Conservation (phyloP, 2,797 vertebrate species). For the Sebastes steindachneri region DNA sequence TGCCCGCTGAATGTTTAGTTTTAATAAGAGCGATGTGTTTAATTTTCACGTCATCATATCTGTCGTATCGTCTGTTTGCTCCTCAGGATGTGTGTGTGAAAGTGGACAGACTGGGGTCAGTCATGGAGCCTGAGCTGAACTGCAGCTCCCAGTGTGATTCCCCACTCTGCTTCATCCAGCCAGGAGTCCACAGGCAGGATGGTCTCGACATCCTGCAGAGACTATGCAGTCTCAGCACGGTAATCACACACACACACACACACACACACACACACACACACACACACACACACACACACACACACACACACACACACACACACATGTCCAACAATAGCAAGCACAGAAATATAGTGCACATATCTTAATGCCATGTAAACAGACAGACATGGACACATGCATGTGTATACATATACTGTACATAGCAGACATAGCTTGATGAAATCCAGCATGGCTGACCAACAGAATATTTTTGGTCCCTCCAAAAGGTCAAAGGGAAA, state of each 20-base stretch:
- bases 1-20: not conserved
- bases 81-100: constrained; percentile 77
- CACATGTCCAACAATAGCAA: not conserved
- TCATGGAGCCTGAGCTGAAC: constrained; percentile 91
- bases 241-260: constrained; percentile 57
- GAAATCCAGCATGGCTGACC: not conserved
- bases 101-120: constrained; percentile 60
- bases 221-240: constrained; percentile 88
- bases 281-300: not conserved
- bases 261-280: not conserved
- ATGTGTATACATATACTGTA: not conserved
- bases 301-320: not conserved
- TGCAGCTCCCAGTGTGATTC: constrained; percentile 89
- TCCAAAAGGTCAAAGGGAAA: constrained; percentile 1
- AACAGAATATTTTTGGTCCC: constrained; percentile 7
- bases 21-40: not conserved
- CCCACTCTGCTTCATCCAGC: constrained; percentile 80
- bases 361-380: not conserved
- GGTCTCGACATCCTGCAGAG: constrained; percentile 83
- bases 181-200: constrained; percentile 81
- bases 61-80: not conserved
- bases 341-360: not conserved
- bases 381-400: not conserved
- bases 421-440: not conserved
- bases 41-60: not conserved